Conservation (phyloP, 2,113 vertebrate species). For the Erythrocercus mccallii region DNA sequence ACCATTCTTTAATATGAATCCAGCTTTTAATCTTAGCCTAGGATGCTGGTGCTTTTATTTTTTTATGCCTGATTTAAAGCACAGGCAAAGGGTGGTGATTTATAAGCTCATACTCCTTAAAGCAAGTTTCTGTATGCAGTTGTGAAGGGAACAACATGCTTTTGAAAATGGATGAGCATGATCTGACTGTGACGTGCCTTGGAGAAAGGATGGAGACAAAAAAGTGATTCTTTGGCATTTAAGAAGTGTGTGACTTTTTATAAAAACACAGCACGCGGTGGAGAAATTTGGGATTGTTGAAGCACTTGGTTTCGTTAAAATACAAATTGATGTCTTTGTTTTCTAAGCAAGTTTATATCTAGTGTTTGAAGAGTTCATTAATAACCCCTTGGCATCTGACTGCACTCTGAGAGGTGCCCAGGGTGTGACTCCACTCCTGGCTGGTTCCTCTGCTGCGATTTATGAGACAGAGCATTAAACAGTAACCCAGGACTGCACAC, state of each 20-base stretch:
- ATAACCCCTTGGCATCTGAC: background rate
- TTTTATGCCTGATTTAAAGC: background rate
- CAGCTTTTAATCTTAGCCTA: slow-evolving; percentile 33
- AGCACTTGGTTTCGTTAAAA: background rate
- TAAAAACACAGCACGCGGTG: background rate
- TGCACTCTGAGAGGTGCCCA: background rate
- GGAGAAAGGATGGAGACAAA: background rate
- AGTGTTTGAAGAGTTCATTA: background rate
- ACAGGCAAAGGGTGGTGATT: background rate
- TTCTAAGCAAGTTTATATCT: background rate
- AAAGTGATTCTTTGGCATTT: background rate
- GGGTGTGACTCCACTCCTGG: background rate
- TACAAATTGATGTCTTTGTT: background rate
- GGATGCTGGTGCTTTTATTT: background rate
- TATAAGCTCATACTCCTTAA: background rate
- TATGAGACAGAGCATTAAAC: background rate
- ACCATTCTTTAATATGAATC: slow-evolving; percentile 40
- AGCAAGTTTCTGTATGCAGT: background rate
- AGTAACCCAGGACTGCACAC: background rate
- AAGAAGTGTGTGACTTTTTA: background rate
- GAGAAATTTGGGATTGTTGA: background rate
- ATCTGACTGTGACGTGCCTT: background rate
- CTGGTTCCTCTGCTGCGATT: background rate
- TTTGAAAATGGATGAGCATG: background rate
- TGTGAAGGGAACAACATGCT: background rate